Evolutionary conservation across 1,140 invertebrate genomes (phyloP), one percentile per base, ranked within the genome.

Genomic region (Aphidius ervi): DNA sequence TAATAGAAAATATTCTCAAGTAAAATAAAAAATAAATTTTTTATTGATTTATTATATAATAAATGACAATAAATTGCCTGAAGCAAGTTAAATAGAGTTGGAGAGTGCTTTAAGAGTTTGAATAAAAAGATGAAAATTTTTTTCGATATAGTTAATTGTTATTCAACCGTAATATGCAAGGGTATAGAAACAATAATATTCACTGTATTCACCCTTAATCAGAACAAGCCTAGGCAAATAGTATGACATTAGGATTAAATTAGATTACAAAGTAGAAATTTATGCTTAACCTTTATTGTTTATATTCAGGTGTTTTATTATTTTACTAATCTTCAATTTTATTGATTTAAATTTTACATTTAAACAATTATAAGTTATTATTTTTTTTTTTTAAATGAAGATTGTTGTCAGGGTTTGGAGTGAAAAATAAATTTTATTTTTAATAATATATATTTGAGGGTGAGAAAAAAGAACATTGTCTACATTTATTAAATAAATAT

Each of bases 161-260:
- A 74, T 72, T 73, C 67, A 65, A 70, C 73, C 76, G 73, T 75
- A 78, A 76, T 76, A 76, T 75, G 71, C 71, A 77, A 72, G 77
- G 76, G 75, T 73, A 70, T 76, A 75, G 16, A 54, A 80, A 79
- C 74, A 79, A 80, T 77, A 80, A 78, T 79, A 80, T 75, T 63
- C 65, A 58, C 10, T 16, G 9, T 7, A 41, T 41, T 42, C 46
- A n/a, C 46, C 59, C 53, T 56, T 61, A 47, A 55, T 52, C 39
- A 42, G 41, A 47, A 64, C 61, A 68, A 46, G 65, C 68, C 68
- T 72, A 73, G 69, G 70, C 72, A 74, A 78, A 77, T 76, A 80
- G 70, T 68, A 57, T 68, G 65, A 73, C 72, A 72, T 68, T 68
- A 70, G 74, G 72, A 75, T 80, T 76, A 79, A 67, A 67, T 65